These are phyloP conservation scores for Gymnothorax reevesii DNA, from an alignment of 2,797 vertebrate genomes.

Conservation along the genomic window DNA sequence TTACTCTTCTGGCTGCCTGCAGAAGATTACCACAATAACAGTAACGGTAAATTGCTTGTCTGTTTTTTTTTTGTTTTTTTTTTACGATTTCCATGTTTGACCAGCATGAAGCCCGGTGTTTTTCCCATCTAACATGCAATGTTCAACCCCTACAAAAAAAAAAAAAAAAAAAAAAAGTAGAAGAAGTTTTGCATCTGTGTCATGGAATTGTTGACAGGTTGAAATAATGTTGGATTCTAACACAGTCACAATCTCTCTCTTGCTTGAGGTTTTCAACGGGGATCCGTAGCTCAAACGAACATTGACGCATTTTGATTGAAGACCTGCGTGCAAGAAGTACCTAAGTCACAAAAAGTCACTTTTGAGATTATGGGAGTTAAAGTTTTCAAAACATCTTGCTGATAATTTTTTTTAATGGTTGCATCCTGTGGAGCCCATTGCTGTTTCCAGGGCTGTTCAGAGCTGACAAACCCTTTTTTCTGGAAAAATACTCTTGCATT, in stretches of 20 bases:
- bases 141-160: constrained; percentile 17
- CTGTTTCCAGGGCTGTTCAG: too few species aligned
- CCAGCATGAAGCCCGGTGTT: constrained; percentile 57
- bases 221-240: background rate
- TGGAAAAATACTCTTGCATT: too few species aligned
- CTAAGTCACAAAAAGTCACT: too few species aligned
- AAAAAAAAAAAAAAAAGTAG: background rate
- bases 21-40: constrained; percentile 98
- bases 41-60: constrained; percentile 90
- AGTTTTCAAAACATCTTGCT: too few species aligned
- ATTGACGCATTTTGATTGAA: too few species aligned
- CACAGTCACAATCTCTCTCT: background rate
- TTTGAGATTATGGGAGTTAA: too few species aligned
- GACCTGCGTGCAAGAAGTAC: too few species aligned
- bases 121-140: constrained; percentile 9
- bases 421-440: too few species aligned
- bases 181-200: constrained; percentile 2
- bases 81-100: constrained; percentile 56
- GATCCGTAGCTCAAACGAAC: background rate
- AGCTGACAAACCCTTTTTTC: too few species aligned
- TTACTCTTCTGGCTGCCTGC: constrained; percentile 77
- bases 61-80: constrained; percentile 45
- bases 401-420: too few species aligned
- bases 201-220: background rate
- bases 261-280: background rate